phyloP scores from a whole-genome alignment of 2,888 invertebrate species.

The Athetis lepigone region DNA sequence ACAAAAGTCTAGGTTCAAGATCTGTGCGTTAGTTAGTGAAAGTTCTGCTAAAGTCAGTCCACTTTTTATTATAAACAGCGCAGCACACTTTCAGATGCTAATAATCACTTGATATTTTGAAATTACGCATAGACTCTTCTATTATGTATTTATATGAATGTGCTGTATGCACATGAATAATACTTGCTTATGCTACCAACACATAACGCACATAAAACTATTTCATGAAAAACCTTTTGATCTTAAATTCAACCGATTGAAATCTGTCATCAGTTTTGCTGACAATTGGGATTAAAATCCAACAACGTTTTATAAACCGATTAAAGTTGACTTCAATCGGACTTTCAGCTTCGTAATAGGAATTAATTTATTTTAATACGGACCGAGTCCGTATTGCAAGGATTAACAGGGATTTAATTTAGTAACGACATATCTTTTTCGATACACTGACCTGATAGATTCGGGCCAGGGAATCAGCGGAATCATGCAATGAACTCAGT shows the following conservation, averaged over 20 bases:
- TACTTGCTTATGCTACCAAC: too few species aligned
- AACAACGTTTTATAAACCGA: conserved; percentile 34
- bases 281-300: conserved; percentile 4
- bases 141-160: too few species aligned
- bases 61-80: too few species aligned
- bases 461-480: conserved; percentile 7
- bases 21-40: too few species aligned
- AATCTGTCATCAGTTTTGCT: conserved; percentile 14
- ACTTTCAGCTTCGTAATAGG: conserved; percentile 31
- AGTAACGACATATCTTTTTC: conserved; percentile 42
- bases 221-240: not conserved
- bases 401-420: conserved; percentile 44
- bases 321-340: conserved; percentile 7
- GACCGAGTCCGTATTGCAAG: conserved; percentile 14
- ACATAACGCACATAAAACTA: too few species aligned
- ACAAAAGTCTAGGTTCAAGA: too few species aligned
- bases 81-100: too few species aligned
- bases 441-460: conserved; percentile 19
- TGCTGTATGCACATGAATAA: too few species aligned
- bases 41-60: too few species aligned
- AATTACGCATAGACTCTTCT: too few species aligned
- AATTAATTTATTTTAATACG: conserved; percentile 44
- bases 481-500: too few species aligned
- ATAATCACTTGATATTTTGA: too few species aligned
- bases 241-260: not conserved